These are phyloP conservation scores for Drosophila borealis DNA, from an alignment of 2,888 invertebrate genomes.

Conservation along the genomic window DNA sequence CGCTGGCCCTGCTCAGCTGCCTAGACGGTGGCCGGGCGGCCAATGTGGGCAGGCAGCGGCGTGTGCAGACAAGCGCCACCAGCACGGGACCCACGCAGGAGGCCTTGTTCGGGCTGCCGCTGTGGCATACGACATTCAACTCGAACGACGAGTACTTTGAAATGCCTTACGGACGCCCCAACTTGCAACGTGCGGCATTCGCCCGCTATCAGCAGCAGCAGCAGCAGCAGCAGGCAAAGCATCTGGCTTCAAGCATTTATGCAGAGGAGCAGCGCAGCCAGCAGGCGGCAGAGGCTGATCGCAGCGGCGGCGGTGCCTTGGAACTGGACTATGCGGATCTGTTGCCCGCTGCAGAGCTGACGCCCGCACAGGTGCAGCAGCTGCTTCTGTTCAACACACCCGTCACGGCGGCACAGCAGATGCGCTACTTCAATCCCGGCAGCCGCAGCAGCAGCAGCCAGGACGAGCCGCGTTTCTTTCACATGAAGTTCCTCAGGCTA, in stretches of 20 bases:
- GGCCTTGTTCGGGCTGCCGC: slow-evolving; percentile 11
- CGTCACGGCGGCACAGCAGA: not conserved
- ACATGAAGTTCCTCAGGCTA: not conserved
- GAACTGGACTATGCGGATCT: slow-evolving; percentile 5
- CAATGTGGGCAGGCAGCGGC: slow-evolving; percentile 32
- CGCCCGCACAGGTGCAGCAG: slow-evolving; percentile 7
- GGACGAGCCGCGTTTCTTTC: slow-evolving; percentile 16
- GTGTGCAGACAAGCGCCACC: slow-evolving; percentile 30
- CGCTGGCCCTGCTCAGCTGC: slow-evolving; percentile 25
- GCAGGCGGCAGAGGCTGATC: not conserved
- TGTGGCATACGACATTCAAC: slow-evolving; percentile 33
- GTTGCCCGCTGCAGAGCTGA: slow-evolving; percentile 4
- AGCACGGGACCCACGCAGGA: slow-evolving; percentile 14
- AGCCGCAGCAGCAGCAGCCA: not conserved
- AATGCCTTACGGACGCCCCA: slow-evolving; percentile 8
- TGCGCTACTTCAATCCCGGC: not conserved
- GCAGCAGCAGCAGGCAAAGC: slow-evolving; percentile 1
- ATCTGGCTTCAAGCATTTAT: not conserved
- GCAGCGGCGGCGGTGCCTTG: not conserved
- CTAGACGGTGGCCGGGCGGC: slow-evolving; percentile 13
- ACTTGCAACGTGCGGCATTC: not conserved
- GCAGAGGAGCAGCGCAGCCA: slow-evolving; percentile 14
- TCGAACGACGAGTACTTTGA: slow-evolving; percentile 43
- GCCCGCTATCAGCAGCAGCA: not conserved
- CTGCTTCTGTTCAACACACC: slow-evolving; percentile 18